Evolutionary conservation across 1,140 invertebrate species (phyloP).

Genomic region (Gerris buenoi): DNA sequence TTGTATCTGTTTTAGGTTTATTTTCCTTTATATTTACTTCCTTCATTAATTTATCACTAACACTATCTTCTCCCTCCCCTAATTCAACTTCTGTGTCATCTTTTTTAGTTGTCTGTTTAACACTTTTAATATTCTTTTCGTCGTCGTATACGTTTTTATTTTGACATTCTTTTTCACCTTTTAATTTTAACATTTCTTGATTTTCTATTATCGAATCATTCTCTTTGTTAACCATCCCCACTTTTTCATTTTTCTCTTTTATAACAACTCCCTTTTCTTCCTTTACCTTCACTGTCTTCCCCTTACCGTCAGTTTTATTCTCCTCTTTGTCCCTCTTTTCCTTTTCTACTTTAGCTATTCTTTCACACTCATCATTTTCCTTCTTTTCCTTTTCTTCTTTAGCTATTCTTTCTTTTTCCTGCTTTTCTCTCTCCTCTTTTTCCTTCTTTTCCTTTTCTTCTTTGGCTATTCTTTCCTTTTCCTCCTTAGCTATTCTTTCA

Average conservation of each 20-base stretch:
- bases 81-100: too few species aligned
- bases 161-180: too few species aligned
- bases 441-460: conserved; percentile 18
- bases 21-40: too few species aligned
- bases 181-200: too few species aligned
- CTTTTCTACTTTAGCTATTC: conserved; percentile 15
- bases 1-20: too few species aligned
- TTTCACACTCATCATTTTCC: conserved; percentile 12
- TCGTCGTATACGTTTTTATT: too few species aligned
- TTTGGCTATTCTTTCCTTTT: conserved; percentile 21
- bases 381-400: conserved; percentile 12
- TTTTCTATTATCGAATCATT: too few species aligned
- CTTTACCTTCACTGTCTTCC: conserved; percentile 8
- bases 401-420: conserved; percentile 17
- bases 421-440: conserved; percentile 17
- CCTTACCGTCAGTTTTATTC: neutral
- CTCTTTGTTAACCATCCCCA: conserved; percentile 2
- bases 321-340: conserved; percentile 10
- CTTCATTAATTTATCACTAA: too few species aligned
- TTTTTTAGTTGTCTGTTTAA: too few species aligned
- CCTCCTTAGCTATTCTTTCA: conserved; percentile 10
- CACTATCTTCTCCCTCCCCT: too few species aligned
- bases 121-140: too few species aligned
- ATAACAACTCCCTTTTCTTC: conserved; percentile 16
- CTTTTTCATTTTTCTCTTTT: conserved; percentile 14